Percentiles rank a stretch among this genome's conserved stretches.
These are phyloP conservation scores for Parazoanthus swiftii DNA, from an alignment of 92 coral and sea anemone species.

Conservation along the genomic window DNA sequence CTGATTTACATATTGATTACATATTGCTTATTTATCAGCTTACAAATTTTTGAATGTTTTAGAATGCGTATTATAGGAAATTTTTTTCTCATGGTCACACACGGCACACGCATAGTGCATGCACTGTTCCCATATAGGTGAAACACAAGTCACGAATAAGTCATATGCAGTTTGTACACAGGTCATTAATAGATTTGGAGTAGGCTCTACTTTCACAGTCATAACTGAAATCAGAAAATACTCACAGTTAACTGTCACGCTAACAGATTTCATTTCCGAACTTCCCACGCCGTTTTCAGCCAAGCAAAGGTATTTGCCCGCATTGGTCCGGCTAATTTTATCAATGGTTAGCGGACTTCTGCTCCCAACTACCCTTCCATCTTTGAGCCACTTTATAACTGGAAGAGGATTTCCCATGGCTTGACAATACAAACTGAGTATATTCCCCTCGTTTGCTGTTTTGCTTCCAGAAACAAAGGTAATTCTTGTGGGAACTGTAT, in stretches of 20 bases:
- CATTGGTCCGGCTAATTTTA: neutral
- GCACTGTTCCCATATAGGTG: no score
- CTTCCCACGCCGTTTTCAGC: slow-evolving; percentile 28
- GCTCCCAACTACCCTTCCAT: neutral
- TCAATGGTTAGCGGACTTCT: neutral
- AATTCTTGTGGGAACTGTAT: slow-evolving; percentile 23
- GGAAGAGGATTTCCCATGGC: slow-evolving; percentile 24
- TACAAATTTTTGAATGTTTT: no score
- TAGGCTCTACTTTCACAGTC: no score
- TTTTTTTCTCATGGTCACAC: no score
- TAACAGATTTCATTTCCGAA: neutral
- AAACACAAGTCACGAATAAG: no score
- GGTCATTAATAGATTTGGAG: no score
- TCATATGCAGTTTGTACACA: no score
- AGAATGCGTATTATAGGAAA: no score
- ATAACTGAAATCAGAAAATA: neutral
- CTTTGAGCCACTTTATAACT: slow-evolving; percentile 23
- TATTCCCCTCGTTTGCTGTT: neutral
- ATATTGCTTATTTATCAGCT: no score
- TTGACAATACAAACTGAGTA: neutral
- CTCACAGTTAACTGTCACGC: slow-evolving; percentile 22
- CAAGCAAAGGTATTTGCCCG: slow-evolving; percentile 1
- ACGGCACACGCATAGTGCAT: no score
- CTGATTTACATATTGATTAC: no score
- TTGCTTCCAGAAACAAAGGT: neutral